Conservation (phyloP, 2,113 vertebrate genomes). For the Hemibagrus wyckioides region DNA sequence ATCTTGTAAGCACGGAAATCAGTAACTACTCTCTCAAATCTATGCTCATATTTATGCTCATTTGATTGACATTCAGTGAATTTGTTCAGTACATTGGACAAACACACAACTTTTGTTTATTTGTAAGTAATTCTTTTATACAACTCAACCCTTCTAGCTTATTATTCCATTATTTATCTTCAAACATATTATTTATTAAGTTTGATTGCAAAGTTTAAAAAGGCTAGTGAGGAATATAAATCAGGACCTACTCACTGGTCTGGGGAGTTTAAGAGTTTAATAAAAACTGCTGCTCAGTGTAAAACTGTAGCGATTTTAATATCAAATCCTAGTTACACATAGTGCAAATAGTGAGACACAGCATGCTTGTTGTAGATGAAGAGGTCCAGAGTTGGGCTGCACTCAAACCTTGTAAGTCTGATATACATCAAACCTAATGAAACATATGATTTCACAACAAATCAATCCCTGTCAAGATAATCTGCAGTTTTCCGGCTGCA, state of each 20-base stretch:
- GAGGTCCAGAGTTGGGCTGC: background rate
- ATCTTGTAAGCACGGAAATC: background rate
- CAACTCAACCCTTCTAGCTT: background rate
- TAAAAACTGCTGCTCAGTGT: background rate
- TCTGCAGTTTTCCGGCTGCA: background rate
- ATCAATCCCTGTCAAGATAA: conserved; percentile 5
- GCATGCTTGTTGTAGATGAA: background rate
- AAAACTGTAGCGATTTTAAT: background rate
- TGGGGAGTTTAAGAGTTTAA: background rate
- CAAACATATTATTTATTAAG: background rate
- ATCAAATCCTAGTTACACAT: background rate
- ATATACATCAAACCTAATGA: conserved; percentile 9
- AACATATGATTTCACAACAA: conserved; percentile 7
- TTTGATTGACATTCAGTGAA: background rate
- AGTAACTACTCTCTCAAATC: background rate
- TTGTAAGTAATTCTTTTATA: background rate
- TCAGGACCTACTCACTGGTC: background rate
- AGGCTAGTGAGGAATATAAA: background rate
- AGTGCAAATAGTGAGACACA: background rate
- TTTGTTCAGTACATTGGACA: background rate
- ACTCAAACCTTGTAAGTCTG: background rate
- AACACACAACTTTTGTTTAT: background rate
- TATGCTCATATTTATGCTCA: background rate
- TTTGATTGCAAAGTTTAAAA: background rate
- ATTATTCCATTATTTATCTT: background rate